phyloP scores from a whole-genome alignment of 2,797 vertebrate genomes.

The Lithobates sylvaticus region DNA sequence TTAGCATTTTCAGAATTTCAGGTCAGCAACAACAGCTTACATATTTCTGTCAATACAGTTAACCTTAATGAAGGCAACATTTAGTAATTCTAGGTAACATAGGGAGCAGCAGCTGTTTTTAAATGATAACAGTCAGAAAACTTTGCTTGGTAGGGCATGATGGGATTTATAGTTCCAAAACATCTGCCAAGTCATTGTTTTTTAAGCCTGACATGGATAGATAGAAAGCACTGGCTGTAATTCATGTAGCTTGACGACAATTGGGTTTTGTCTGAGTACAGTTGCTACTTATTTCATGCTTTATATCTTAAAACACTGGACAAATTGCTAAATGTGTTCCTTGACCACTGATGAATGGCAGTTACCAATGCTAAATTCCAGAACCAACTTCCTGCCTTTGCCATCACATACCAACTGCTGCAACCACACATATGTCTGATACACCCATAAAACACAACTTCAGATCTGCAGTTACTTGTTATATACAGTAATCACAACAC shows the following conservation, averaged over 20 bases:
- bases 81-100: too few relatives aligned
- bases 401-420: conserved; percentile 11
- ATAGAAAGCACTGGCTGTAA: not conserved
- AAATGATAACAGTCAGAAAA: too few relatives aligned
- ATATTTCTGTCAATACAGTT: too few relatives aligned
- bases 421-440: not conserved
- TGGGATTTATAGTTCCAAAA: not conserved
- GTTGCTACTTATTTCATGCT: conserved; percentile 10
- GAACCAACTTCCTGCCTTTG: conserved; percentile 16
- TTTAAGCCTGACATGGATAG: not conserved
- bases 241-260: conserved; percentile 1
- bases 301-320: not conserved
- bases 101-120: too few relatives aligned
- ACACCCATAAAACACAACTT: too few relatives aligned
- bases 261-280: conserved; percentile 9
- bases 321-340: conserved; percentile 19
- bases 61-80: too few relatives aligned
- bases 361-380: conserved; percentile 23
- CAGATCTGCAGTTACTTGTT: not conserved
- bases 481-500: not conserved
- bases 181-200: not conserved
- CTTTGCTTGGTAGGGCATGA: not conserved
- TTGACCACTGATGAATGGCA: conserved; percentile 13
- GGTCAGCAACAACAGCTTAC: too few relatives aligned
- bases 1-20: too few relatives aligned